These are phyloP conservation scores for Nomada fabriciana DNA, from an alignment of 2,888 invertebrate species.

Conservation along the genomic window DNA sequence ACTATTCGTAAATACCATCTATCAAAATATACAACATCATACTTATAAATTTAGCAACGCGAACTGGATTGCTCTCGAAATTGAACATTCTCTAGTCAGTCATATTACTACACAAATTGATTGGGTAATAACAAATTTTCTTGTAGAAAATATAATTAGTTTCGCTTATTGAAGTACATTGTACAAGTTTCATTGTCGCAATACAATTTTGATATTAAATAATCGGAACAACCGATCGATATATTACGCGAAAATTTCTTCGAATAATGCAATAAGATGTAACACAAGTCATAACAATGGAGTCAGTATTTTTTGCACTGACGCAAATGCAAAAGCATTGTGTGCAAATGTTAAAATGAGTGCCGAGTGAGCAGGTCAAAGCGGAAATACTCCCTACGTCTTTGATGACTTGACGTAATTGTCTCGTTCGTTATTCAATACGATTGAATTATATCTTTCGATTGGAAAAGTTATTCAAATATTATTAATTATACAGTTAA, in stretches of 20 bases:
- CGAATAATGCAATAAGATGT: not conserved
- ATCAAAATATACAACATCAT: not conserved
- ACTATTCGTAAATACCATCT: slow-evolving; percentile 20
- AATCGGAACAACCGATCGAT: not conserved
- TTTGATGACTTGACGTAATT: slow-evolving; percentile 49
- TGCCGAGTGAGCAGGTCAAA: slow-evolving; percentile 40
- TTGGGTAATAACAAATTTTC: not conserved
- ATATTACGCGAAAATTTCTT: not conserved
- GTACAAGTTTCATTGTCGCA: not conserved
- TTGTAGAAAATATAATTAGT: not conserved
- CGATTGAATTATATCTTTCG: not conserved
- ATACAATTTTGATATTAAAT: not conserved
- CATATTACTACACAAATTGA: not conserved
- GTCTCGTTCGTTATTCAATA: slow-evolving; percentile 1
- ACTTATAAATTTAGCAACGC: slow-evolving; percentile 16
- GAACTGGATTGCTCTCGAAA: slow-evolving; percentile 29
- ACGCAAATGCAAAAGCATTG: slow-evolving; percentile 43
- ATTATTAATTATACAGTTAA: too few relatives aligned
- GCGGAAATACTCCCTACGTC: slow-evolving; percentile 35
- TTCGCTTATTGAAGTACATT: not conserved
- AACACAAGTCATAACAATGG: not conserved
- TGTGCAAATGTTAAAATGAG: slow-evolving; percentile 49
- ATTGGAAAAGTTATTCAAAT: not conserved
- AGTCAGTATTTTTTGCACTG: slow-evolving; percentile 7
- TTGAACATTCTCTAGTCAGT: not conserved